These are phyloP conservation scores for Diloba caeruleocephala DNA, from an alignment of 2,888 invertebrate genomes.

Conservation along the genomic window DNA sequence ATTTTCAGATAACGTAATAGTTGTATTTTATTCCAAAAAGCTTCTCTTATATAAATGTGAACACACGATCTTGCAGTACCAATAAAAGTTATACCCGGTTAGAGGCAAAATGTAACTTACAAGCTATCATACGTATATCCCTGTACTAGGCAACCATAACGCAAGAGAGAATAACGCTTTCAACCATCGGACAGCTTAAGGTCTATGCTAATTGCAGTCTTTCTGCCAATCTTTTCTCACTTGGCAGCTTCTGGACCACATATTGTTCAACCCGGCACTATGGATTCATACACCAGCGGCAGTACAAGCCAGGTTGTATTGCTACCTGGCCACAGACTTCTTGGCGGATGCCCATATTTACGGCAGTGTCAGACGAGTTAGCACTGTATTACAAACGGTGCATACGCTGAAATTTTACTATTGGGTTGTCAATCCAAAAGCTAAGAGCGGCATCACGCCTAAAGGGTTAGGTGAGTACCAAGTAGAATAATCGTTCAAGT, in stretches of 20 bases:
- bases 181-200: slow-evolving; percentile 86
- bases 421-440: slow-evolving; percentile 98
- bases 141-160: slow-evolving; percentile 54
- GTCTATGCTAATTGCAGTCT: slow-evolving; percentile 92
- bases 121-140: slow-evolving; percentile 22
- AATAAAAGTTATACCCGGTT: slow-evolving; percentile 7
- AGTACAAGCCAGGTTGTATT: slow-evolving; percentile 98
- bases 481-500: slow-evolving; percentile 24
- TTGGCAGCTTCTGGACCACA: slow-evolving; percentile 99
- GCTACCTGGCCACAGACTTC: slow-evolving; percentile 99
- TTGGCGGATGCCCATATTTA: slow-evolving; percentile 99
- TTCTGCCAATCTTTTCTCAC: slow-evolving; percentile 97
- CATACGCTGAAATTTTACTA: slow-evolving; percentile 99
- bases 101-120: slow-evolving; percentile 9
- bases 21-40: slow-evolving; percentile 18
- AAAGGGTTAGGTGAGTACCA: slow-evolving; percentile 95
- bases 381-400: slow-evolving; percentile 99
- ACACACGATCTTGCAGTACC: slow-evolving; percentile 16
- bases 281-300: slow-evolving; percentile 99
- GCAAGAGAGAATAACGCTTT: slow-evolving; percentile 83
- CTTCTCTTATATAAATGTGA: slow-evolving; percentile 27
- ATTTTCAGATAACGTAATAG: slow-evolving; percentile 37
- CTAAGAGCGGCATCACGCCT: slow-evolving; percentile 98
- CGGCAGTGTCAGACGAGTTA: slow-evolving; percentile 98
- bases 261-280: slow-evolving; percentile 99